Base-by-base conservation (phyloP, 2,888 invertebrate species). In the Dastarcus helophoroides region DNA sequence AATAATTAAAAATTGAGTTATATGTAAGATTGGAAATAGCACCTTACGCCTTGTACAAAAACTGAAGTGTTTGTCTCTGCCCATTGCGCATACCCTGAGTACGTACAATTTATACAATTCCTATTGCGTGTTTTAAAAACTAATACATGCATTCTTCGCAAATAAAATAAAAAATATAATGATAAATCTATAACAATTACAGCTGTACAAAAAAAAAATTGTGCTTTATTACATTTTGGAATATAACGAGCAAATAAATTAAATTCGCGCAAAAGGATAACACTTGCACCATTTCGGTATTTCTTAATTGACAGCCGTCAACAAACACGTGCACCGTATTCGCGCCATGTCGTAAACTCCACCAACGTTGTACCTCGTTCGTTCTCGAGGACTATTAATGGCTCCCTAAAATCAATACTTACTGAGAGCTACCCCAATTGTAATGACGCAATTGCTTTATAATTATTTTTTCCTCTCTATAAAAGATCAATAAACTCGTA, bases 51-150 rank as follows among this genome's bases (percentile, higher is more conserved):
- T 43, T 41, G 42, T 44, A 46, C 47, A 51, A 54, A 51, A 51
- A 42, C 42, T 37, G 40, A 38, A 39, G 38, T 48, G 49, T 47
- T 53, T 46, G 50, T 53, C 50, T 45, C 45, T 45, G 44, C 43
- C 50, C 48, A 52, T 55, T 55, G 56, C 56, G 56, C 56, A 56
- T 51, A 51, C 48, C 51, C 55, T 48, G 11, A 28, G 52, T 51
- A 51, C 49, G 47, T 49, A 53, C 54, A 54, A 54, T 53, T 54
- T 50, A 51, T 53, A 49, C 50, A 48, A 54, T 50, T 53, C 47
- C 48, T 48, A 47, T 47, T 50, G 53, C 53, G 49, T 55, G 48
- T 48, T 50, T 55, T 51, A 54, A 53, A 51, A 51, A 38, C 43
- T 50, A 49, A 51, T 50, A 47, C 47, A 47, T 49, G 46, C 47